These are phyloP conservation scores for Tortricodes alternella DNA, from an alignment of 2,888 invertebrate genomes.

Conservation along the genomic window DNA sequence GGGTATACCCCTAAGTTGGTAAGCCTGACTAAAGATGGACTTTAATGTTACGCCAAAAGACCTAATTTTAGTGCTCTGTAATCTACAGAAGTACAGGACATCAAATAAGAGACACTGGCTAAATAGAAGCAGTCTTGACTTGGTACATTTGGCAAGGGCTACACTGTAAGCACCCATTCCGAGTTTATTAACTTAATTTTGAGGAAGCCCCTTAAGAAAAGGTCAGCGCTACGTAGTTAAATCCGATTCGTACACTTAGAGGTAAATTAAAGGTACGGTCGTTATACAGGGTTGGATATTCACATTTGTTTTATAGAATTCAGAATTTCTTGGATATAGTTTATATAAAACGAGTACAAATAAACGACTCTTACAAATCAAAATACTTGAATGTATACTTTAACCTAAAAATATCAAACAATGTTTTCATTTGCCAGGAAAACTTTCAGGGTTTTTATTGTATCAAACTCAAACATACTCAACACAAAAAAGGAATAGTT, in stretches of 20 bases:
- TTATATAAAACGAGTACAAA: too few relatives aligned
- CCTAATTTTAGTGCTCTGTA: background rate
- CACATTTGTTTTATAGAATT: background rate
- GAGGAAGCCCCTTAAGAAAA: slow-evolving; percentile 11
- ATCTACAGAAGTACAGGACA: background rate
- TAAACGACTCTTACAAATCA: too few relatives aligned
- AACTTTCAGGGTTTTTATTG: too few relatives aligned
- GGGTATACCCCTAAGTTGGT: too few relatives aligned
- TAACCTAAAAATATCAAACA: too few relatives aligned
- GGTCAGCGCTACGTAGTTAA: slow-evolving; percentile 14
- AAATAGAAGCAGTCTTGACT: background rate
- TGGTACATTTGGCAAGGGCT: background rate
- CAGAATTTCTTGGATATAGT: too few relatives aligned
- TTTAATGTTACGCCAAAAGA: too few relatives aligned
- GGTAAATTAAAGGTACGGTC: slow-evolving; percentile 9
- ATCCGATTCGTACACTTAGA: slow-evolving; percentile 7
- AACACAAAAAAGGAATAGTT: too few relatives aligned
- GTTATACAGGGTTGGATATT: background rate
- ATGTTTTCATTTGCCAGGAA: too few relatives aligned
- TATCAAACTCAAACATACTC: too few relatives aligned
- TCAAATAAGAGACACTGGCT: background rate
- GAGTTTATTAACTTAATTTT: slow-evolving; percentile 26
- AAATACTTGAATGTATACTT: too few relatives aligned
- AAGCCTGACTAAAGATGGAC: too few relatives aligned
- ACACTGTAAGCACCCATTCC: slow-evolving; percentile 12